These are phyloP conservation scores for Laupala kohalensis DNA, from an alignment of 1,140 invertebrate species.

Conservation along the genomic window DNA sequence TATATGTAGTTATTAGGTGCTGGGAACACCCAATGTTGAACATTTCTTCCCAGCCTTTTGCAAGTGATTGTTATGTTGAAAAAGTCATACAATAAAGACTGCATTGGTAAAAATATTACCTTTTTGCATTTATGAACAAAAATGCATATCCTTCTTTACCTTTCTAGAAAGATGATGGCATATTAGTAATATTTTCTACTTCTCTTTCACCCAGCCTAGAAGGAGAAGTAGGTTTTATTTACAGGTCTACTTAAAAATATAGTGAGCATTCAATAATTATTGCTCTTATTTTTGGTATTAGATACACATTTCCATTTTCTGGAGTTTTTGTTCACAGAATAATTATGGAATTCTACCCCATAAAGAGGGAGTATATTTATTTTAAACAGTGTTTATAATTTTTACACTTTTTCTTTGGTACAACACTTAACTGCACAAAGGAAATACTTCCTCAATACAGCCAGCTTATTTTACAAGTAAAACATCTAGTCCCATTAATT, in stretches of 20 bases:
- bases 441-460: background rate
- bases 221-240: background rate
- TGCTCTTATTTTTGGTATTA: background rate
- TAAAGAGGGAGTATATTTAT: background rate
- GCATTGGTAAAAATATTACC: background rate
- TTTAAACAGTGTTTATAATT: background rate
- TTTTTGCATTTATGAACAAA: background rate
- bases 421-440: background rate
- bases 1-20: background rate
- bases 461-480: background rate
- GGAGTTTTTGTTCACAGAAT: background rate
- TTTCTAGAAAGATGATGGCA: background rate
- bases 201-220: background rate
- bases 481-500: background rate
- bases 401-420: background rate
- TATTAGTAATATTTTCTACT: background rate
- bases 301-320: background rate
- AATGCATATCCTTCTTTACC: background rate
- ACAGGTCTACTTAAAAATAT: background rate
- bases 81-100: background rate
- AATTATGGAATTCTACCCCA: background rate
- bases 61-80: background rate
- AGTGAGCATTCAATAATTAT: background rate
- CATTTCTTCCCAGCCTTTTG: background rate
- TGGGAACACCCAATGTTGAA: background rate